Base-by-base conservation (phyloP, 1,140 invertebrate genomes). In the Palaemon carinicauda region DNA sequence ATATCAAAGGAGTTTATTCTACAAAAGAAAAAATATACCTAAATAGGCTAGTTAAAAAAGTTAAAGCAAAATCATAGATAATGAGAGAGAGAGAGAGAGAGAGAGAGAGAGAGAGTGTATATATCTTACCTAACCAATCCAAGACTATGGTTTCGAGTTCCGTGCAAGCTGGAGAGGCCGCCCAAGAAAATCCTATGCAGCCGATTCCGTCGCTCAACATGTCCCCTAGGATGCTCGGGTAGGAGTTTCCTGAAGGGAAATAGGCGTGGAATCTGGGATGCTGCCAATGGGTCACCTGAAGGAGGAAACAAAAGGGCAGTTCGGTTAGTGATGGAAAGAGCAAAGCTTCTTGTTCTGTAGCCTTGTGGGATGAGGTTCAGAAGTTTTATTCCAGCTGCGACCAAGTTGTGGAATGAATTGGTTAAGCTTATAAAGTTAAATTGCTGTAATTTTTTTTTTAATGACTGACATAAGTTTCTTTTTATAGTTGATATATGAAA, bases 241-340 rank as follows among this genome's bases (percentile, higher is more conserved):
- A 99, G 0, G 96, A 98, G 92, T 99, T 99, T 31, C 98, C 98
- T 0, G 98, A 95, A 1, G 98, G 98, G 91, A 99, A 99, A 91
- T 99, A 99, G 0, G 98, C 98, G 91, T 99, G 98, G 92, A 99
- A 99, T 75, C 97, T 93, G 0, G 98, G 98, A 94, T 99, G 98
- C 91, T 99, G 98, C 98, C 98, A 99, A 91, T 99, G 98, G 0
- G 98, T 99, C 71, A 96, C 94, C 95, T 96, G 91, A 0, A 19
- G 53, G 19, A 3, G 91, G 91, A 80, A 17, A 21, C 41, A 51
- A 51, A 10, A 27, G 0, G n/a, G n/a, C n/a, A n/a, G n/a, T n/a
- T 51, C 19, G 14, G 99, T 51, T 98, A 99, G 92, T 99, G 99
- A 90, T 98, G 98, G 89, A 99, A 96, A 91, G 97, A 98, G 2